Percentiles rank a stretch among this genome's conserved stretches.
Evolutionary conservation across 92 coral and sea anemone genomes (phyloP).

Genomic region (Heliopora coerulea): DNA sequence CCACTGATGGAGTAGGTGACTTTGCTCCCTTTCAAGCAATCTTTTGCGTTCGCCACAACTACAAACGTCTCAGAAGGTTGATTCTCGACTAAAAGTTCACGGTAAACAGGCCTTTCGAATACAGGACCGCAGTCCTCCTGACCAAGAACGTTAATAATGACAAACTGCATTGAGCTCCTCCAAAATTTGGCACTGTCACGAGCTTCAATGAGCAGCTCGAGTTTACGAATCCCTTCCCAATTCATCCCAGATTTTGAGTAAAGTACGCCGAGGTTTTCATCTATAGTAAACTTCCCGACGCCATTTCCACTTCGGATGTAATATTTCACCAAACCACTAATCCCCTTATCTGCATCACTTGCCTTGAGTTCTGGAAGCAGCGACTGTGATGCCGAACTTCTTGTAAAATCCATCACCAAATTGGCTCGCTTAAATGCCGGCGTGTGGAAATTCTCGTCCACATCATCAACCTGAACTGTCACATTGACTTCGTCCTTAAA

Average conservation of each 20-base stretch:
- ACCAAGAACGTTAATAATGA: slow-evolving; percentile 51
- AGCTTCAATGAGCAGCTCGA: slow-evolving; percentile 76
- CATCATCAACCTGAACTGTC: slow-evolving; percentile 60
- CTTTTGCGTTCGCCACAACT: slow-evolving; percentile 61
- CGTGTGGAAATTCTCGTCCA: slow-evolving; percentile 69
- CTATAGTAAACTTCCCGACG: slow-evolving; percentile 66
- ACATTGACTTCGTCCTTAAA: slow-evolving; percentile 58
- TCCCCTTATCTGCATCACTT: slow-evolving; percentile 60
- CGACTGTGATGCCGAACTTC: slow-evolving; percentile 21
- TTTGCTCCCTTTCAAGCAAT: slow-evolving; percentile 16
- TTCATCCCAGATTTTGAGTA: slow-evolving; percentile 58
- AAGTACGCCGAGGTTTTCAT: slow-evolving; percentile 60
- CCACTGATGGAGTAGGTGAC: slow-evolving; percentile 60
- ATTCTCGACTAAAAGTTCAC: slow-evolving; percentile 66
- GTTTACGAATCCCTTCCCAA: slow-evolving; percentile 51
- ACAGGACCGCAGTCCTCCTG: slow-evolving; percentile 60
- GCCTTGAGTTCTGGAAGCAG: slow-evolving; percentile 62
- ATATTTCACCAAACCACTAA: slow-evolving; percentile 60
- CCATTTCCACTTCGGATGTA: slow-evolving; percentile 74
- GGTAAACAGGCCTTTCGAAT: slow-evolving; percentile 55
- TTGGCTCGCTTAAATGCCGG: slow-evolving; percentile 65
- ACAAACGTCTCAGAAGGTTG: slow-evolving; percentile 68
- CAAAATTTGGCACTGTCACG: slow-evolving; percentile 71
- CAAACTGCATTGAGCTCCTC: slow-evolving; percentile 59
- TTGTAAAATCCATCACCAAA: slow-evolving; percentile 12